Evolutionary conservation across 2,888 invertebrate species (phyloP).

Genomic region (Griposia aprilina): DNA sequence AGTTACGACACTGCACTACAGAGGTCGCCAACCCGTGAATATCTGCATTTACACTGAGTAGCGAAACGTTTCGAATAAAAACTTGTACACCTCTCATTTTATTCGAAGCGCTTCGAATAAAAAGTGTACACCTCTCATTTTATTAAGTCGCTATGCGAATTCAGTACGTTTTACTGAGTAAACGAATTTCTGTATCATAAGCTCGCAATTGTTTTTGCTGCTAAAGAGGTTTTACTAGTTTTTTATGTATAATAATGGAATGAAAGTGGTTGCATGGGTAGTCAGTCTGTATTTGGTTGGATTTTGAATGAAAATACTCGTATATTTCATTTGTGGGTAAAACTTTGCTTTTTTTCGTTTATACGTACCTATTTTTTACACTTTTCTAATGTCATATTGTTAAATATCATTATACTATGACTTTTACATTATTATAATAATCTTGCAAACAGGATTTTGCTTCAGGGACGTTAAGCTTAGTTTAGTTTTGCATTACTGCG

Average conservation of each 20-base stretch:
- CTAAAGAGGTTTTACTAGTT: neutral
- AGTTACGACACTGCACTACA: slow-evolving; percentile 41
- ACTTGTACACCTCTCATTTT: slow-evolving; percentile 56
- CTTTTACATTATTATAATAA: neutral
- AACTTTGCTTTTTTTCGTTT: neutral
- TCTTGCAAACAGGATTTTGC: neutral
- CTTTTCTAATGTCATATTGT: neutral
- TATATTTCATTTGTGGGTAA: neutral
- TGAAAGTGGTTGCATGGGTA: slow-evolving; percentile 7
- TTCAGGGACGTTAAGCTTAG: neutral
- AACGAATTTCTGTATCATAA: slow-evolving; percentile 37
- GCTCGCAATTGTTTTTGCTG: slow-evolving; percentile 37
- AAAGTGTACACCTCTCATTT: slow-evolving; percentile 54
- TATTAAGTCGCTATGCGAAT: slow-evolving; percentile 52
- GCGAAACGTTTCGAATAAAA: slow-evolving; percentile 64
- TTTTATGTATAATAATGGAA: slow-evolving; percentile 21
- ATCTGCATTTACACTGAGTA: slow-evolving; percentile 65
- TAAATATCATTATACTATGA: neutral
- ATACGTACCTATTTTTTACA: neutral
- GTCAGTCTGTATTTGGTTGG: neutral
- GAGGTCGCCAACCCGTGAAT: slow-evolving; percentile 61
- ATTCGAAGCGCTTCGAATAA: slow-evolving; percentile 58
- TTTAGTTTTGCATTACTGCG: neutral
- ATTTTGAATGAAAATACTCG: neutral
- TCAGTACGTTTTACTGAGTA: slow-evolving; percentile 38